Evolutionary conservation across 2,888 invertebrate species (phyloP).

Genomic region (Diarsia mendica): DNA sequence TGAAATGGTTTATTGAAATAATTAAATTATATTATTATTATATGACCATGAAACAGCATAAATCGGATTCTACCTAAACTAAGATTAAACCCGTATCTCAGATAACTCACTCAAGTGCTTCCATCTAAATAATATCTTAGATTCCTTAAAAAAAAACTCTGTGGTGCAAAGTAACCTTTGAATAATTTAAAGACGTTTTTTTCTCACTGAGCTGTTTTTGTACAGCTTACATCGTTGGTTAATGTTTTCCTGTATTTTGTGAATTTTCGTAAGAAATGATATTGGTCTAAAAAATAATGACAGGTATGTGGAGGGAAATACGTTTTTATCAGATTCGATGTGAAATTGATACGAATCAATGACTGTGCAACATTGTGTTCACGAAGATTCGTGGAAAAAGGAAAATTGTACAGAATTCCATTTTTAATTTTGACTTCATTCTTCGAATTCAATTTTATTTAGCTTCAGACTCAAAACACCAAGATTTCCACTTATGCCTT

Average conservation of each 20-base stretch:
- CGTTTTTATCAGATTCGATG: neutral
- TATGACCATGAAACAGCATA: too few species aligned
- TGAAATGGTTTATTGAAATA: too few species aligned
- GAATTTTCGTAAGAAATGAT: neutral
- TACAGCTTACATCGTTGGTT: neutral
- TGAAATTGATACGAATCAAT: constrained; percentile 9
- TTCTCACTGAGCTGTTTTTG: neutral
- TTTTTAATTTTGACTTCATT: constrained; percentile 43
- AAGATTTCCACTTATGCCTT: constrained; percentile 47
- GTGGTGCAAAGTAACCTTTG: neutral
- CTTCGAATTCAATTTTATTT: constrained; percentile 55
- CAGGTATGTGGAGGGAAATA: neutral
- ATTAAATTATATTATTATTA: too few species aligned
- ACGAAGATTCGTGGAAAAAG: constrained; percentile 4
- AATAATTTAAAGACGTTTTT: neutral
- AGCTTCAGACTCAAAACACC: constrained; percentile 36
- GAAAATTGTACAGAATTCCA: constrained; percentile 20
- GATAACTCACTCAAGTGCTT: too few species aligned
- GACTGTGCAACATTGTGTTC: neutral
- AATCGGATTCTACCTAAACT: too few species aligned
- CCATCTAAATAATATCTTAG: too few species aligned
- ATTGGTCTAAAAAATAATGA: neutral
- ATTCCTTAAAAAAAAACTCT: too few species aligned
- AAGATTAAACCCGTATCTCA: too few species aligned
- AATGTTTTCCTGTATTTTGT: neutral